Evolutionary conservation across 2,888 invertebrate species (phyloP), one percentile per base, ranked within the genome.

Genomic region (Halocaridina rubra): DNA sequence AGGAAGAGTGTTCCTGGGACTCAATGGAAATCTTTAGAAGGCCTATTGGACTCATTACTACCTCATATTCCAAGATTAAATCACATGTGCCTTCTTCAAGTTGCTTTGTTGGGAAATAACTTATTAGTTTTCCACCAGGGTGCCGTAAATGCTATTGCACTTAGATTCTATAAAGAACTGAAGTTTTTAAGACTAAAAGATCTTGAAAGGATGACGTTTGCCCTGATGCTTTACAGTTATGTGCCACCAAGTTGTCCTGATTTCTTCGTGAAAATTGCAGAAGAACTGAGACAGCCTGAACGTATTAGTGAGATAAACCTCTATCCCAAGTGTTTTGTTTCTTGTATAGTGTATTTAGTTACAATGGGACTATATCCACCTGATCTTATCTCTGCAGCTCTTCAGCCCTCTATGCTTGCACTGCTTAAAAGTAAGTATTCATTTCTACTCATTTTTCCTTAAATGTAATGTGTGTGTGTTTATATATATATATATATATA

Each of bases 201-300:
- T 90, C 91, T 96, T 33, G 96, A 96, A 91, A 92, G 95, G 89
- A 90, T 95, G 8, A 91, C 93, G 2, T 92, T 94, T 86, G 92
- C 93, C 0, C 92, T 94, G 89, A 93, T 93, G 1, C 92, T 93
- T 89, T 94, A 94, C 88, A 93, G 94, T 90, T 92, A 92, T 80
- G 90, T 91, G 84, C 93, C 94, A 16, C 89, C 81, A 16, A 67
- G 76, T n/a, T 32, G 80, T 2, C 78, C 84, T 92, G 76, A 93
- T 84, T 89, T 93, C 13, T 93, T 91, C 81, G 81, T 91, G 19
- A 89, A 90, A 13, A 90, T 93, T 27, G 89, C 92, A 0, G 86
- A 91, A 0, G 91, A 93, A 89, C 89, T 96, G 32, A 92, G 92
- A 81, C 92, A 91, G 74, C 92, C 92, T 61, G 90, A 91, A 69